Conservation (phyloP, 2,113 vertebrate species). For the Megaceryle maxima region DNA sequence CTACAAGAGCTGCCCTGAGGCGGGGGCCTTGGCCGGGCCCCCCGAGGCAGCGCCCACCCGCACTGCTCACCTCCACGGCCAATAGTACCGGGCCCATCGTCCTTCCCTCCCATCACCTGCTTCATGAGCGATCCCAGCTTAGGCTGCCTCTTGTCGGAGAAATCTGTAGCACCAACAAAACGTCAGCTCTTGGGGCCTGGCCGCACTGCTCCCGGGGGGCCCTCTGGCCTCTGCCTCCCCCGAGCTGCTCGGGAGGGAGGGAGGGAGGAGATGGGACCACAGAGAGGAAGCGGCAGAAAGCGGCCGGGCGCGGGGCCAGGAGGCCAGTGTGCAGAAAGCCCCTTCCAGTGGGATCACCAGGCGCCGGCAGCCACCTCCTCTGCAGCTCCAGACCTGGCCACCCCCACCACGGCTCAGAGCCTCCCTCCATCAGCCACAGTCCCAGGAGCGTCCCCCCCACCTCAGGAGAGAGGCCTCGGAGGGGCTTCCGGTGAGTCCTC, state of each 20-base stretch:
- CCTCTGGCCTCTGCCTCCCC: background rate
- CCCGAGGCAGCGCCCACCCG: background rate
- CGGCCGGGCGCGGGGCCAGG: fast-evolving
- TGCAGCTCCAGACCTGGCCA: background rate
- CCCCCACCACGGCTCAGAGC: background rate
- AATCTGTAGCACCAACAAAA: conserved; percentile 81
- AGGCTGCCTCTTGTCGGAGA: conserved; percentile 87
- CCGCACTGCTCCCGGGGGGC: background rate
- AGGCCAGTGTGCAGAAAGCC: background rate
- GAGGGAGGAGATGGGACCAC: background rate
- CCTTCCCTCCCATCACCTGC: conserved; percentile 89
- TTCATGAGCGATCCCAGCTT: conserved; percentile 92
- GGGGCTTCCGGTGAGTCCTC: fast-evolving
- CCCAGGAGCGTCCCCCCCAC: fast-evolving
- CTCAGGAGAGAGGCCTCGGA: fast-evolving
- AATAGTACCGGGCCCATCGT: conserved; percentile 80
- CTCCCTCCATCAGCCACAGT: fast-evolving
- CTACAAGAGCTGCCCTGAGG: background rate
- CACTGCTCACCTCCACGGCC: conserved; percentile 81
- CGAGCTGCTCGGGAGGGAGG: background rate
- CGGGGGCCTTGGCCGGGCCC: background rate
- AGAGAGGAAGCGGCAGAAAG: background rate
- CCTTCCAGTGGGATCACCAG: background rate
- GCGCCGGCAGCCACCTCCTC: background rate
- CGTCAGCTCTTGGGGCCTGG: background rate